Evolutionary conservation across 2,113 vertebrate genomes (phyloP).

Genomic region (Pionites leucogaster): DNA sequence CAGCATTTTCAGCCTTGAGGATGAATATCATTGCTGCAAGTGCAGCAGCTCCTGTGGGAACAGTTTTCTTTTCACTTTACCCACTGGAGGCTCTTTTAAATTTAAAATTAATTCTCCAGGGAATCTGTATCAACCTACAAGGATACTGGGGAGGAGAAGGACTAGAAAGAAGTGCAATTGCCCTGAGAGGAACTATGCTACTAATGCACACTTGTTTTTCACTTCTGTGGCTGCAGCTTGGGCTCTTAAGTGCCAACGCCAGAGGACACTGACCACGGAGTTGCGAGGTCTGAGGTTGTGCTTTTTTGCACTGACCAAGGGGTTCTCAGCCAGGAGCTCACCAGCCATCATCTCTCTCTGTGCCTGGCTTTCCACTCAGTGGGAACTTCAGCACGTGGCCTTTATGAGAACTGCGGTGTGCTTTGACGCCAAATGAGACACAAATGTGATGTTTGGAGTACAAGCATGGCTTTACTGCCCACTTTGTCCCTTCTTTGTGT

Average conservation of each 20-base stretch:
- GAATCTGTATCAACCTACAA: background rate
- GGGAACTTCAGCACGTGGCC: fast-evolving
- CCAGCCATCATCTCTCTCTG: background rate
- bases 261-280: background rate
- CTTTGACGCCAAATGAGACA: background rate
- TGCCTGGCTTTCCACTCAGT: background rate
- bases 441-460: background rate
- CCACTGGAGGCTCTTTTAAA: background rate
- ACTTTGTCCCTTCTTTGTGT: background rate
- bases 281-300: background rate
- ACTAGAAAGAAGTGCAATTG: background rate
- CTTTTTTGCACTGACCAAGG: background rate
- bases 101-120: background rate
- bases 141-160: background rate
- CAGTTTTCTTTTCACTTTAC: background rate
- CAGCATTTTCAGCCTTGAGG: background rate
- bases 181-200: background rate
- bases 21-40: background rate
- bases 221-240: background rate
- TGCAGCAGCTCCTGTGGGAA: background rate
- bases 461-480: background rate
- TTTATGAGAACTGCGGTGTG: background rate
- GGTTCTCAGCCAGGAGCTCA: background rate
- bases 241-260: fast-evolving
- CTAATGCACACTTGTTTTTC: background rate